A percentile compares a stretch with the other conserved stretches of the same genome.
These are phyloP conservation scores for Strongylocentrotus purpuratus DNA, from an alignment of 35 echinoderm and acorn worm species.

Conservation along the genomic window DNA sequence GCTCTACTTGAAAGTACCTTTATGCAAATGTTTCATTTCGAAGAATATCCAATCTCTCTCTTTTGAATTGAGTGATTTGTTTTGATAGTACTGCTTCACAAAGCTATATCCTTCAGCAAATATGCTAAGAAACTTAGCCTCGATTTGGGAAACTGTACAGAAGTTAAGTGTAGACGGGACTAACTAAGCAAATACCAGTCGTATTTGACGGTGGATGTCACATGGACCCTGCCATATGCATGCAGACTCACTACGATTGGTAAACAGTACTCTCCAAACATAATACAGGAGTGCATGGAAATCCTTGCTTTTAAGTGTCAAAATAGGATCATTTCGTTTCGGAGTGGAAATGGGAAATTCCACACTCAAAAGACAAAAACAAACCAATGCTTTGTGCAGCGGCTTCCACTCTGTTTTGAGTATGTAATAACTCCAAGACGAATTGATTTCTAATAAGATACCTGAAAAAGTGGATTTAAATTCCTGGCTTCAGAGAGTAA, in stretches of 20 bases:
- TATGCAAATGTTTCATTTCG: background rate
- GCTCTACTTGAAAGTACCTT: background rate
- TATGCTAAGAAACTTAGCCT: background rate
- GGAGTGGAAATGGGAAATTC: too few relatives aligned
- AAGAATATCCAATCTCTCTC: background rate
- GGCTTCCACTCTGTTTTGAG: too few relatives aligned
- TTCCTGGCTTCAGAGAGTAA: too few relatives aligned
- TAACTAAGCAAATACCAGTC: background rate
- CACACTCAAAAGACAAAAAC: too few relatives aligned
- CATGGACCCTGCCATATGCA: background rate
- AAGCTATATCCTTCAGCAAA: background rate
- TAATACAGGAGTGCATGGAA: too few relatives aligned
- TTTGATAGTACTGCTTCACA: background rate
- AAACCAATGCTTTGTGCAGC: too few relatives aligned
- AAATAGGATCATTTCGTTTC: too few relatives aligned
- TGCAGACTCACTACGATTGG: background rate
- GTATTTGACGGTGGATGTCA: background rate
- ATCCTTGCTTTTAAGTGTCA: too few relatives aligned
- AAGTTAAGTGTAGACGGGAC: background rate
- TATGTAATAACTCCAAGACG: too few relatives aligned
- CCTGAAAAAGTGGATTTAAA: too few relatives aligned
- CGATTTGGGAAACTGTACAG: background rate
- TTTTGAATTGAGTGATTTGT: background rate
- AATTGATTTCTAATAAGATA: too few relatives aligned
- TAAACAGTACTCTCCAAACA: background rate